Evolutionary conservation across 2,888 invertebrate genomes (phyloP).

Genomic region (Ectemnius lituratus): DNA sequence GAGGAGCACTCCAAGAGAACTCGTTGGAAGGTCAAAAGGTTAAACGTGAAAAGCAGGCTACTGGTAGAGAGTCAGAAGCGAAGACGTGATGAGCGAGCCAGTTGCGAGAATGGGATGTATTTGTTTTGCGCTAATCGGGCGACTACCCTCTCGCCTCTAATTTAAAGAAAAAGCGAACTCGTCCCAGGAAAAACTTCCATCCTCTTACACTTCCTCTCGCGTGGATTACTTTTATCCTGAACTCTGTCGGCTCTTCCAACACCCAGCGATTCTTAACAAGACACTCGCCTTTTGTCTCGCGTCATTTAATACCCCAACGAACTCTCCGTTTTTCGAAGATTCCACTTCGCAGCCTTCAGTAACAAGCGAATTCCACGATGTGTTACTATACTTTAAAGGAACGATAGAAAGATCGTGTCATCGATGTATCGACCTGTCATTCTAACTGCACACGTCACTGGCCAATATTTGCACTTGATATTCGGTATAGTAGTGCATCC

Average conservation of each 20-base stretch:
- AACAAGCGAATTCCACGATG: too few relatives aligned
- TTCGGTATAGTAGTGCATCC: conserved; percentile 14
- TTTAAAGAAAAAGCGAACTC: too few relatives aligned
- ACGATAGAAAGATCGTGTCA: neutral
- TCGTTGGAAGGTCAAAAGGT: too few relatives aligned
- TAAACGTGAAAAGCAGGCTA: too few relatives aligned
- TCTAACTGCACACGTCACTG: conserved; percentile 11
- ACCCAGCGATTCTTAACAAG: neutral
- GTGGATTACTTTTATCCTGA: too few relatives aligned
- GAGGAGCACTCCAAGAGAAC: neutral
- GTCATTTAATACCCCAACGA: neutral
- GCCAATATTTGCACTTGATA: conserved; percentile 37
- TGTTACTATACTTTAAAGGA: neutral
- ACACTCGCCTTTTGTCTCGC: neutral
- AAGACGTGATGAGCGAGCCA: neutral
- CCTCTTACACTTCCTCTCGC: too few relatives aligned
- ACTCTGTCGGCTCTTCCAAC: too few relatives aligned
- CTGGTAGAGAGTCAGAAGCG: too few relatives aligned
- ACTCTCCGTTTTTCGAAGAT: neutral
- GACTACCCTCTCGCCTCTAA: neutral
- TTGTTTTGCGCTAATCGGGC: conserved; percentile 3
- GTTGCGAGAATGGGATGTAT: neutral
- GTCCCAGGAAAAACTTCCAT: too few relatives aligned
- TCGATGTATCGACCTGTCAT: neutral
- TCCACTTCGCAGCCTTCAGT: too few relatives aligned